Conservation (phyloP, 2,888 invertebrate genomes). For the Microctonus hyperodae region DNA sequence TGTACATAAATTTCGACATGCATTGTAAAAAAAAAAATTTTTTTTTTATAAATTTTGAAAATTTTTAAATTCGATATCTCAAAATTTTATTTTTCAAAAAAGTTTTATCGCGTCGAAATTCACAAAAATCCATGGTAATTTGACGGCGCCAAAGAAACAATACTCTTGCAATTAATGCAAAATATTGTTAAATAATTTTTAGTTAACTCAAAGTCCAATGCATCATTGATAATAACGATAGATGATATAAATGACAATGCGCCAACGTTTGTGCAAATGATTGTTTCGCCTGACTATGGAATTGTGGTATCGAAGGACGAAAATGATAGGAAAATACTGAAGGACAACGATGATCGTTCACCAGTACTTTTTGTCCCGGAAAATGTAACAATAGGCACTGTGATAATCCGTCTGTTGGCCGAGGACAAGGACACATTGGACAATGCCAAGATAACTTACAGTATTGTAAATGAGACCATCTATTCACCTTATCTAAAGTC, state of each 20-base stretch:
- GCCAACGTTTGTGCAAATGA: conserved; percentile 75
- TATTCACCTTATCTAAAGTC: conserved; percentile 60
- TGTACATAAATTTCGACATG: too few species aligned
- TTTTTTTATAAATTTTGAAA: too few species aligned
- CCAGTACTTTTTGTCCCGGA: conserved; percentile 77
- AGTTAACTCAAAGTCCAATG: conserved; percentile 78
- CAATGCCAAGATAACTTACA: conserved; percentile 77
- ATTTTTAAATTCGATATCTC: too few species aligned
- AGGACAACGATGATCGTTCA: conserved; percentile 51
- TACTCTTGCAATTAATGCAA: too few species aligned
- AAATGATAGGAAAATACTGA: conserved; percentile 54
- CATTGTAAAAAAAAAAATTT: too few species aligned
- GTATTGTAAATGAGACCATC: conserved; percentile 63
- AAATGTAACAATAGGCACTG: conserved; percentile 74
- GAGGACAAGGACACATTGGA: conserved; percentile 75
- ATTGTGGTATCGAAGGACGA: conserved; percentile 71
- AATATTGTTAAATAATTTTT: conserved; percentile 5
- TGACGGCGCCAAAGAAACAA: too few species aligned
- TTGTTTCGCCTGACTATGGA: conserved; percentile 73
- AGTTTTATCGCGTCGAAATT: too few species aligned
- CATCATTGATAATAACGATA: conserved; percentile 74
- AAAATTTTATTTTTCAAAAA: too few species aligned
- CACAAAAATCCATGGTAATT: too few species aligned
- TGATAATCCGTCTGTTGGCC: conserved; percentile 75
- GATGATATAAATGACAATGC: conserved; percentile 85